phyloP scores from a whole-genome alignment of 1,140 invertebrate species.

The Apolygus lucorum region DNA sequence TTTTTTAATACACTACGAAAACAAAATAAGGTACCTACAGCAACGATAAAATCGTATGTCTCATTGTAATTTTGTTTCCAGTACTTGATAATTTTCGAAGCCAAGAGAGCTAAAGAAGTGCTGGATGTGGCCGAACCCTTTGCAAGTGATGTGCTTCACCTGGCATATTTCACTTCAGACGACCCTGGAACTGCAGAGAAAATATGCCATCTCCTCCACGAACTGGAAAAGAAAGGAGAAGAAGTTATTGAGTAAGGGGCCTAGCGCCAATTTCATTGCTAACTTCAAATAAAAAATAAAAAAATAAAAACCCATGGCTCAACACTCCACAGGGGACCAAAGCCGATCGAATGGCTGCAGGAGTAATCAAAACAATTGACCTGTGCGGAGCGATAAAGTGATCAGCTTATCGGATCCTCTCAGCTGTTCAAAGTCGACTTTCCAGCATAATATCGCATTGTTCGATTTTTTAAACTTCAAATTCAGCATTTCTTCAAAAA shows the following conservation, averaged over 20 bases:
- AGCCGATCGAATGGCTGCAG: background rate
- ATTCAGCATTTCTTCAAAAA: too few relatives aligned
- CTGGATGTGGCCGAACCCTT: conserved; percentile 31
- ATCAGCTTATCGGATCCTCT: background rate
- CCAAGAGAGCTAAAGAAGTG: conserved; percentile 30
- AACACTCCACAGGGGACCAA: too few relatives aligned
- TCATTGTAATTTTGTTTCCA: too few relatives aligned
- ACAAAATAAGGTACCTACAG: too few relatives aligned
- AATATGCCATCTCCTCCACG: conserved; percentile 26
- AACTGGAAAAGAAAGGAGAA: conserved; percentile 29
- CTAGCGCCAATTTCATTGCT: background rate
- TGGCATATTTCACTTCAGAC: conserved; percentile 33
- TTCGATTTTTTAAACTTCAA: too few relatives aligned
- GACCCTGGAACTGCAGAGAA: conserved; percentile 31
- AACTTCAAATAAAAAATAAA: too few relatives aligned
- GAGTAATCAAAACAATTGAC: background rate
- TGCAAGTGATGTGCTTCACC: conserved; percentile 29
- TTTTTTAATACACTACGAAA: too few relatives aligned
- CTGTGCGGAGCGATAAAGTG: background rate
- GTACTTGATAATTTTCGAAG: conserved; percentile 35
- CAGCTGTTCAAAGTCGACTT: too few relatives aligned
- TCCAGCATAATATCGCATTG: too few relatives aligned
- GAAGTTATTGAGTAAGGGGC: background rate
- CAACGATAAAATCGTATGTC: too few relatives aligned
- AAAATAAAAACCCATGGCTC: too few relatives aligned